Evolutionary conservation across 2,888 invertebrate genomes (phyloP).

Genomic region (Danaus chrysippus): DNA sequence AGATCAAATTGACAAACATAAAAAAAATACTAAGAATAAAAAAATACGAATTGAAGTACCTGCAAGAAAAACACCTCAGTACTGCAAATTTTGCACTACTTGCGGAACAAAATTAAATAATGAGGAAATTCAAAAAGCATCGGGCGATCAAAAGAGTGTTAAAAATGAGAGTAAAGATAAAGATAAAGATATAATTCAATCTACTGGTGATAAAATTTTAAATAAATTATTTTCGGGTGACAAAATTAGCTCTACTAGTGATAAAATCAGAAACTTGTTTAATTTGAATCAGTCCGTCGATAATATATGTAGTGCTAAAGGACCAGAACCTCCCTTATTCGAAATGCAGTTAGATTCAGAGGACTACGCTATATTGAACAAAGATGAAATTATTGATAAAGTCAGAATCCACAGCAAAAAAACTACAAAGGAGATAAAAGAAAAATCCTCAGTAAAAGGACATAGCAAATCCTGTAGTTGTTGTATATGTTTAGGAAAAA

Average conservation of each 20-base stretch:
- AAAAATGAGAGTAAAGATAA: not conserved
- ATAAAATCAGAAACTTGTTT: constrained; percentile 11
- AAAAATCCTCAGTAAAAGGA: not conserved
- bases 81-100: constrained; percentile 25
- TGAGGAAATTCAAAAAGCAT: constrained; percentile 28
- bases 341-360: constrained; percentile 29
- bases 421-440: constrained; percentile 3
- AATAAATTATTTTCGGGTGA: not conserved
- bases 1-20: constrained; percentile 9
- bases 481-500: constrained; percentile 24
- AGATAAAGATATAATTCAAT: not conserved
- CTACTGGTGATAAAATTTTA: not conserved
- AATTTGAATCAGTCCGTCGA: constrained; percentile 8
- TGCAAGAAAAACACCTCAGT: constrained; percentile 6
- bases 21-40: constrained; percentile 9
- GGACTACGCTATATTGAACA: constrained; percentile 31
- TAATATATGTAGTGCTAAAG: constrained; percentile 10
- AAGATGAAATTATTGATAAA: constrained; percentile 27
- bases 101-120: constrained; percentile 27
- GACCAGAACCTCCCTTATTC: constrained; percentile 15
- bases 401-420: constrained; percentile 19
- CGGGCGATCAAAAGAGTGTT: constrained; percentile 20
- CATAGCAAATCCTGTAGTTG: constrained; percentile 24
- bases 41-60: constrained; percentile 11
- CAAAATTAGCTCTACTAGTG: not conserved